phyloP scores from a whole-genome alignment of 2,888 invertebrate genomes.

The Salticus scenicus region DNA sequence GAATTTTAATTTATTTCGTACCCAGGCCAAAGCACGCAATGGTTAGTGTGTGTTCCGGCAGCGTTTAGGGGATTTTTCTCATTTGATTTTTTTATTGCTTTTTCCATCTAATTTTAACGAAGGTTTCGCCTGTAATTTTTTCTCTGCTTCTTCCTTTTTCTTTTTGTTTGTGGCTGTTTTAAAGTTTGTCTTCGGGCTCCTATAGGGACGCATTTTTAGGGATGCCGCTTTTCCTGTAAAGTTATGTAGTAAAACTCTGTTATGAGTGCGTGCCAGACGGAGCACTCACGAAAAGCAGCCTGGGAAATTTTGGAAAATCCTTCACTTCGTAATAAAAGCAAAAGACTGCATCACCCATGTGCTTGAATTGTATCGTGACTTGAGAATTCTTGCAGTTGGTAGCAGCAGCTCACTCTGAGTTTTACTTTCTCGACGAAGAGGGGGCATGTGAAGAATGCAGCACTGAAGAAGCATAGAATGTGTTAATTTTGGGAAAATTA shows the following conservation, averaged over 20 bases:
- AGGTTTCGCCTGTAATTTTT: background rate
- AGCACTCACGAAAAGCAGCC: background rate
- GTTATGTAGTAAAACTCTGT: too few relatives aligned
- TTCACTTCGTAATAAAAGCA: background rate
- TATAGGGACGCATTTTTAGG: slow-evolving; percentile 13
- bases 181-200: slow-evolving; percentile 17
- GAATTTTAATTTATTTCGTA: slow-evolving; percentile 61
- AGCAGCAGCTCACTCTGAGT: slow-evolving; percentile 6
- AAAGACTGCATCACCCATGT: background rate
- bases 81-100: slow-evolving; percentile 15
- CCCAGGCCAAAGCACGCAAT: slow-evolving; percentile 33
- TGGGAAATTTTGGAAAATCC: slow-evolving; percentile 6
- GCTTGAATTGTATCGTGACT: slow-evolving; percentile 2
- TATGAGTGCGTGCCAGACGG: background rate
- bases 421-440: background rate
- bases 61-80: slow-evolving; percentile 10
- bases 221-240: background rate
- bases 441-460: background rate
- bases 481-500: slow-evolving; percentile 3
- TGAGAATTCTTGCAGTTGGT: slow-evolving; percentile 15
- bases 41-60: background rate
- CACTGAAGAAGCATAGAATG: background rate
- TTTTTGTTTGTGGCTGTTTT: background rate
- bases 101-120: slow-evolving; percentile 25
- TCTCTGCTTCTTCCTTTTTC: background rate